phyloP scores from a whole-genome alignment of 2,113 vertebrate genomes.

The Myxocyprinus asiaticus region DNA sequence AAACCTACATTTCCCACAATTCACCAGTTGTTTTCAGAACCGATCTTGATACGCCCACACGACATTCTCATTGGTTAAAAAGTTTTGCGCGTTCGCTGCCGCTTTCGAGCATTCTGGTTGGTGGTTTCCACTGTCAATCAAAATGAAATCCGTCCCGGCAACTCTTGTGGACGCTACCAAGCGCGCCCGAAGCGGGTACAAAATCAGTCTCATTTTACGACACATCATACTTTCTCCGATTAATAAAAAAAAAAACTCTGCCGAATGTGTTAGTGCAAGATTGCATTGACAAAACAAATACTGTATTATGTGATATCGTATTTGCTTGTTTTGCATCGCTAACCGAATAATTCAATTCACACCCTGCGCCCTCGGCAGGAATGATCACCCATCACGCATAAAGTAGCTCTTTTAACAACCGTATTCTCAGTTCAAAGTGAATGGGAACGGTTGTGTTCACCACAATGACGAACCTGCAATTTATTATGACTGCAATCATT shows the following conservation, averaged over 20 bases:
- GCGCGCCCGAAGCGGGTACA: constrained; percentile 22
- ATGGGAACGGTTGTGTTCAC: constrained; percentile 1
- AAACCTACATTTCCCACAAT: constrained; percentile 63
- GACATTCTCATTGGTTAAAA: constrained; percentile 49
- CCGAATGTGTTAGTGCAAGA: not conserved
- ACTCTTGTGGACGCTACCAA: constrained; percentile 69
- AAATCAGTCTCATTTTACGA: not conserved
- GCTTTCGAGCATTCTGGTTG: constrained; percentile 27
- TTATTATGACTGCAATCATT: not conserved
- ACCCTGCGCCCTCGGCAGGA: constrained; percentile 20
- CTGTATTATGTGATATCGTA: not conserved
- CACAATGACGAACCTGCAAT: not conserved
- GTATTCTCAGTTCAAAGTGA: not conserved
- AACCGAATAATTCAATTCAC: not conserved
- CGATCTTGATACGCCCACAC: constrained; percentile 26
- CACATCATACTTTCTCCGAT: not conserved
- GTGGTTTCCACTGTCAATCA: constrained; percentile 27
- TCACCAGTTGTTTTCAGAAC: constrained; percentile 34
- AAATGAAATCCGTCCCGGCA: constrained; percentile 41
- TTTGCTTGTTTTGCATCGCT: not conserved
- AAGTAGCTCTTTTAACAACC: constrained; percentile 47
- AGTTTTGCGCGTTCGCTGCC: constrained; percentile 50
- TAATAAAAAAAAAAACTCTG: not conserved
- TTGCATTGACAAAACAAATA: not conserved
- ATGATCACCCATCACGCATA: constrained; percentile 37